phyloP scores from a whole-genome alignment of 2,797 vertebrate species.

The Falco rusticolus region DNA sequence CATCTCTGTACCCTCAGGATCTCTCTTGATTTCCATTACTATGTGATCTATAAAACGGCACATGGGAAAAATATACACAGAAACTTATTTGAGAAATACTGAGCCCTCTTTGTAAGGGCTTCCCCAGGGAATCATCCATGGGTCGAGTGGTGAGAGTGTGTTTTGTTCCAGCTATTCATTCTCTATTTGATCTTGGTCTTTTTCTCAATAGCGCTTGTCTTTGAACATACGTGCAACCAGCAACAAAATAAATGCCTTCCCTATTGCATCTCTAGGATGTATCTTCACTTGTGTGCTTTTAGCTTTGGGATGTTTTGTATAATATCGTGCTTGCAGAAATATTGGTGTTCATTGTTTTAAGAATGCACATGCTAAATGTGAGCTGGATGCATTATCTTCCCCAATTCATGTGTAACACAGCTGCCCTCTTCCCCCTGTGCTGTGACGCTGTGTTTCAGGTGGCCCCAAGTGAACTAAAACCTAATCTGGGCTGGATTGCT shows the following conservation, averaged over 20 bases:
- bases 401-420: not conserved
- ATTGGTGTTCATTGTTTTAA: accelerated
- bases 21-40: constrained; percentile 32
- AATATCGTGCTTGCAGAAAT: not conserved
- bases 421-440: not conserved
- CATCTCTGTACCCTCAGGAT: constrained; percentile 48
- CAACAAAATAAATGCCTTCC: not conserved
- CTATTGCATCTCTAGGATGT: not conserved
- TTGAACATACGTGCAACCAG: not conserved
- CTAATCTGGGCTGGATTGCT: accelerated
- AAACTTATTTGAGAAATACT: not conserved
- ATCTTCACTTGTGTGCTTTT: not conserved
- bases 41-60: constrained; percentile 15
- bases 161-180: constrained; percentile 28
- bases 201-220: not conserved
- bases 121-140: not conserved
- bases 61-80: not conserved
- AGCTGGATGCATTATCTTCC: not conserved
- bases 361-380: accelerated
- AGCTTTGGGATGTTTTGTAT: not conserved
- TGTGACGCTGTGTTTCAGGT: not conserved
- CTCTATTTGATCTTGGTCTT: not conserved
- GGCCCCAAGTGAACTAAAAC: not conserved
- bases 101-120: not conserved
- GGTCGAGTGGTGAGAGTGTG: not conserved